Evolutionary conservation across 2,113 vertebrate species (phyloP).

Genomic region (Chloropsis hardwickii): DNA sequence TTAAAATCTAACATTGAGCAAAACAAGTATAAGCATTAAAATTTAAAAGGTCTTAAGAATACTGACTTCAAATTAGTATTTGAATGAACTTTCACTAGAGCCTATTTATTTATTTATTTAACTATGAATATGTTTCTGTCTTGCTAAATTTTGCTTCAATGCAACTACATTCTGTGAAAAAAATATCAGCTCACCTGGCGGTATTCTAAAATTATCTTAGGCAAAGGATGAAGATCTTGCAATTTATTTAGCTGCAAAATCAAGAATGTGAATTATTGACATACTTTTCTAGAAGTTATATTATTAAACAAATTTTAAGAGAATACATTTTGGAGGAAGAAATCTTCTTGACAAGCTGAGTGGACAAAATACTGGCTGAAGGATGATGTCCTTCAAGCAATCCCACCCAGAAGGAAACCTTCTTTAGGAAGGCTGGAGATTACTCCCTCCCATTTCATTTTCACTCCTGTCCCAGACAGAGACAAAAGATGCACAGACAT

Average conservation of each 20-base stretch:
- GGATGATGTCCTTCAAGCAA: not conserved
- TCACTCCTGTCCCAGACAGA: not conserved
- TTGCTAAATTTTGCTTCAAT: not conserved
- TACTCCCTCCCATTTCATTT: not conserved
- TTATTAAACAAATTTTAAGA: not conserved
- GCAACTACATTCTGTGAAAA: not conserved
- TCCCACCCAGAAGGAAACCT: not conserved
- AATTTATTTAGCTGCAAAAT: constrained; percentile 81
- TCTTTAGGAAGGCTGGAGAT: not conserved
- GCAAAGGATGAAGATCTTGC: constrained; percentile 87
- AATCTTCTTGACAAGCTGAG: not conserved
- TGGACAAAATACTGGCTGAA: not conserved
- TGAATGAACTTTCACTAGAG: not conserved
- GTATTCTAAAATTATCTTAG: constrained; percentile 88
- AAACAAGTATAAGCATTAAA: not conserved
- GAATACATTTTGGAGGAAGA: not conserved
- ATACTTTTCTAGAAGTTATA: not conserved
- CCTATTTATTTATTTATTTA: not conserved
- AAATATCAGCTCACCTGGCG: constrained; percentile 77
- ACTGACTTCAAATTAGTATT: not conserved
- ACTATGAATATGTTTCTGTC: not conserved
- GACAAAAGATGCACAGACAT: not conserved
- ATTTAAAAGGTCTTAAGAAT: not conserved
- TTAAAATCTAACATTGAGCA: not conserved
- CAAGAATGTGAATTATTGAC: not conserved